Conservation (phyloP, 2,113 vertebrate species). For the Antennarius striatus region DNA sequence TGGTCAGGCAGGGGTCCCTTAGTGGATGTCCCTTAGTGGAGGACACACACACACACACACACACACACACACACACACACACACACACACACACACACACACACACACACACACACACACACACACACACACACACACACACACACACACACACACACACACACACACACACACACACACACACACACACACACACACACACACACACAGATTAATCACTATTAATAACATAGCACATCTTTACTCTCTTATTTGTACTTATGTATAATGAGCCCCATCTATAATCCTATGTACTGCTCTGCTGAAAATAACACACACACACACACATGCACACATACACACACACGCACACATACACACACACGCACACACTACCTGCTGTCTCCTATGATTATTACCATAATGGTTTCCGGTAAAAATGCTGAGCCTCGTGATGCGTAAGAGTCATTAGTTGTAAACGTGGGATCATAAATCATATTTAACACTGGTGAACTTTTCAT, state of each 20-base stretch:
- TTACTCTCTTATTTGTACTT: constrained; percentile 15
- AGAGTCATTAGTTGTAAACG: constrained; percentile 42
- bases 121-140: background rate
- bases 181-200: background rate
- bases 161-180: no score
- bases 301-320: constrained; percentile 8
- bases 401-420: constrained; percentile 60
- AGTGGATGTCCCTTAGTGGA: no score
- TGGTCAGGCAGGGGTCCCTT: no score
- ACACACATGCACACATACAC: background rate
- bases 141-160: background rate
- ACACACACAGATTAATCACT: constrained; percentile 13
- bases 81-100: background rate
- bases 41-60: no score
- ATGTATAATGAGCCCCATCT: constrained; percentile 44
- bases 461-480: constrained; percentile 51
- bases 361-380: constrained; percentile 16
- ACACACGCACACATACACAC: background rate
- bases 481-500: constrained; percentile 52
- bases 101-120: background rate
- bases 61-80: background rate
- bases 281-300: constrained; percentile 28
- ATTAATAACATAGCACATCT: constrained; percentile 6
- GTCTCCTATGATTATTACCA: constrained; percentile 28
- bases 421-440: constrained; percentile 14